phyloP scores from a whole-genome alignment of 2,797 vertebrate genomes.

The Calcarius lapponicus region DNA sequence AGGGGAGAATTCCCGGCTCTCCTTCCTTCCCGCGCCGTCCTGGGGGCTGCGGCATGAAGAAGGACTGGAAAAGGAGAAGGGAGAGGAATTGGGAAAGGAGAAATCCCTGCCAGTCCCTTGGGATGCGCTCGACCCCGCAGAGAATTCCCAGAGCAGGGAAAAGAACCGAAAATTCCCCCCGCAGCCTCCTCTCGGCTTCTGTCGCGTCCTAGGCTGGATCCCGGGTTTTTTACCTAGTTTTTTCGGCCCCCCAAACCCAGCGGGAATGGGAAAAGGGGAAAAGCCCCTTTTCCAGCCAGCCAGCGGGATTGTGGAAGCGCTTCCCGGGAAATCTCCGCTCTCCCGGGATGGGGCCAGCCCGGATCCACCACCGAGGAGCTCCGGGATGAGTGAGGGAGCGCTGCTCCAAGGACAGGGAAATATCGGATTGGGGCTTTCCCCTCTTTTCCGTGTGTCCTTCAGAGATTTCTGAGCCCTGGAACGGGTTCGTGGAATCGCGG shows the following conservation, averaged over 20 bases:
- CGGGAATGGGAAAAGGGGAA: rapidly evolving
- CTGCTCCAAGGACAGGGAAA: neutral
- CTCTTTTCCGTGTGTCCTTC: rapidly evolving
- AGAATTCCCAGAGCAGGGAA: neutral
- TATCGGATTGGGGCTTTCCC: rapidly evolving
- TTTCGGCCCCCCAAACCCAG: neutral
- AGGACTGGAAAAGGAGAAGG: neutral
- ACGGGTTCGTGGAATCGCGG: neutral
- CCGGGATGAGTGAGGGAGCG: no score
- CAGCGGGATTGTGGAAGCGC: neutral
- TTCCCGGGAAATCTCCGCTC: neutral
- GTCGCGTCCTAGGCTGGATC: rapidly evolving
- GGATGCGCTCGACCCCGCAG: neutral
- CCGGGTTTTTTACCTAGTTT: rapidly evolving
- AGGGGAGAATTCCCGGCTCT: neutral
- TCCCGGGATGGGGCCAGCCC: neutral
- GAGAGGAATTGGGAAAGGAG: neutral
- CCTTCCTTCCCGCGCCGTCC: neutral
- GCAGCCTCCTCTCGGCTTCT: neutral
- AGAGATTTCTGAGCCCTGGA: neutral
- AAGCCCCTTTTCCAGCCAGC: no score
- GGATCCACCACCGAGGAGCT: neutral
- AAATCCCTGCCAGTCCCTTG: neutral
- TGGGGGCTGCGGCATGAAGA: neutral
- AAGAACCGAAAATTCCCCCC: neutral